These are phyloP conservation scores for Drosophila melanosoma DNA, from an alignment of 2,888 invertebrate species.

Conservation along the genomic window DNA sequence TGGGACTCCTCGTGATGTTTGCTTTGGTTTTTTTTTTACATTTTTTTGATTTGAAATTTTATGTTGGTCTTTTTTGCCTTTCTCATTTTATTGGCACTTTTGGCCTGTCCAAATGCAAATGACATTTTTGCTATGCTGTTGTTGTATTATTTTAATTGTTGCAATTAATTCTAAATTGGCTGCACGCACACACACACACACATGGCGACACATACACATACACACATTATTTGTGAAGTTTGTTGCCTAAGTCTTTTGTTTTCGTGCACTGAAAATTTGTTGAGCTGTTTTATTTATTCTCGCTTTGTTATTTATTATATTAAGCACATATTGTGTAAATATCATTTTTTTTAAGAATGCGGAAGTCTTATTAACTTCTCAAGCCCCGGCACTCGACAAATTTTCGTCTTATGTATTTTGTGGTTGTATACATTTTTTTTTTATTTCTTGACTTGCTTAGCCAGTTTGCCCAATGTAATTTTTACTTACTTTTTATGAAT, in stretches of 20 bases:
- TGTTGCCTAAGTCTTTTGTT: slow-evolving; percentile 76
- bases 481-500: slow-evolving; percentile 61
- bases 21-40: slow-evolving; percentile 17
- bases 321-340: slow-evolving; percentile 68
- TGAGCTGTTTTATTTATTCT: slow-evolving; percentile 11
- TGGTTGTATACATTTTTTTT: neutral
- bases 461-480: slow-evolving; percentile 54
- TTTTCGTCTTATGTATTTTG: slow-evolving; percentile 14
- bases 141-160: slow-evolving; percentile 54
- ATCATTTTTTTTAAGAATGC: slow-evolving; percentile 65
- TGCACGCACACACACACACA: slow-evolving; percentile 42
- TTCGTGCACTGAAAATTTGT: slow-evolving; percentile 21
- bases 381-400: slow-evolving; percentile 31
- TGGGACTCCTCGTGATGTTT: slow-evolving; percentile 45
- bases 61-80: slow-evolving; percentile 62
- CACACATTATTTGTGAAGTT: slow-evolving; percentile 48
- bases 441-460: slow-evolving; percentile 59
- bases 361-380: slow-evolving; percentile 72
- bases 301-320: slow-evolving; percentile 52
- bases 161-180: slow-evolving; percentile 66
- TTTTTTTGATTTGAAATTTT: slow-evolving; percentile 52
- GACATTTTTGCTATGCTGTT: slow-evolving; percentile 20
- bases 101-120: slow-evolving; percentile 46
- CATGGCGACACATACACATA: slow-evolving; percentile 12
- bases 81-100: slow-evolving; percentile 61